Base-by-base conservation (phyloP, 2,888 invertebrate genomes). In the Callyntrura sp. region DNA sequence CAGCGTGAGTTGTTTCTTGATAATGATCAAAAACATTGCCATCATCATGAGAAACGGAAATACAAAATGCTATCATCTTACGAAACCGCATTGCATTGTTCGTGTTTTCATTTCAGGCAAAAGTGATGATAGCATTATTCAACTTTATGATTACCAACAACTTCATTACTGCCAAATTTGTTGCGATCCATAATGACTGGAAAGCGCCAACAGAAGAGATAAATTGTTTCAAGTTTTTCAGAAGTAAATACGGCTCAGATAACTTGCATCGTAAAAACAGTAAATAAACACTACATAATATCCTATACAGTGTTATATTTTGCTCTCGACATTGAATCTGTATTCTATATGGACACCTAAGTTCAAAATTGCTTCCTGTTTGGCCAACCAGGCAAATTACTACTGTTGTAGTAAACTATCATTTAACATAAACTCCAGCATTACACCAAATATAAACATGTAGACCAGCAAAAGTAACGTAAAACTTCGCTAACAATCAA, bases 11-110 rank as follows among this genome's bases (percentile, higher is more conserved):
- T 9, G n/a, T 17, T 57, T 57, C 17, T 17, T 12, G 57, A 57
- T 20, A 57, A 25, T 8, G n/a, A n/a, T n/a, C n/a, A n/a, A n/a
- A n/a, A n/a, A n/a, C n/a, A n/a, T n/a, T n/a, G n/a, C n/a, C 62
- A 62, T 25, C 11, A 62, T 62, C 62, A 62, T 23, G 11, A 62
- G 25, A 25, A 23, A 62, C 23, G 62, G 25, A 62, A 62, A 62
- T 25, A 62, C 25, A 25, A 25, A 23, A 62, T 23, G 14, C 57
- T 62, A 62, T 25, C 25, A 12, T 62, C 23, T 14, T n/a, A n/a
- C n/a, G n/a, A 62, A 62, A 62, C 62, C 62, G 3, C 62, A 25
- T 62, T 62, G 62, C n/a, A n/a, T n/a, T n/a, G n/a, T 62, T 25
- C 11, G 23, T 3, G n/a, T 25, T 25, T 25, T 62, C 62, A 62